A percentile compares a stretch with the other conserved stretches of the same genome.
Conservation (phyloP, 2,797 vertebrate species). For the Xyrichtys novacula region DNA sequence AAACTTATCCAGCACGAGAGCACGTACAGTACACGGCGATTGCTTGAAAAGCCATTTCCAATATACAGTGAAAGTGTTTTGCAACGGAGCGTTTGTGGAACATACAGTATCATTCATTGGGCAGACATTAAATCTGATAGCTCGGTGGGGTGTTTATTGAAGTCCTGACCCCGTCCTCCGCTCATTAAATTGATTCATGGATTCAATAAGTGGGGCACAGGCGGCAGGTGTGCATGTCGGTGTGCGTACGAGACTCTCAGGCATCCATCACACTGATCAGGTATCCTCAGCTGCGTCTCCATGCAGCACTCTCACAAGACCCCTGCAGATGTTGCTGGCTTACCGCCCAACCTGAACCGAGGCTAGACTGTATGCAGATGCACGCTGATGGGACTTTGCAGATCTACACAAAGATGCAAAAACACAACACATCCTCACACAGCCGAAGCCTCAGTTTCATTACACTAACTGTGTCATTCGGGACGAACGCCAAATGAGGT, state of each 20-base stretch:
- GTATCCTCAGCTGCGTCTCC: slow-evolving; percentile 69
- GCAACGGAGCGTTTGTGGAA: slow-evolving; percentile 49
- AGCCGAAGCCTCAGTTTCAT: slow-evolving; percentile 31
- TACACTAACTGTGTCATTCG: slow-evolving; percentile 23
- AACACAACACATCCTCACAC: slow-evolving; percentile 5
- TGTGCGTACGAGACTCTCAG: slow-evolving; percentile 59
- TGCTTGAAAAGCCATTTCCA: slow-evolving; percentile 39
- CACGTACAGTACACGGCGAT: slow-evolving; percentile 11
- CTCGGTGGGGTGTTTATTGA: slow-evolving; percentile 83
- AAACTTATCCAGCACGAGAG: slow-evolving; percentile 19
- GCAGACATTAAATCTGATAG: slow-evolving; percentile 71
- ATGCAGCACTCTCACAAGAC: slow-evolving; percentile 58
- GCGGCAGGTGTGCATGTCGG: slow-evolving; percentile 79
- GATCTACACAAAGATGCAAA: slow-evolving; percentile 5
- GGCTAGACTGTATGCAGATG: slow-evolving; percentile 10
- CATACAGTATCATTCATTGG: slow-evolving; percentile 71
- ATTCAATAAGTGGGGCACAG: slow-evolving; percentile 84
- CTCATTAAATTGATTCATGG: slow-evolving; percentile 91
- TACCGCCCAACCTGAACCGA: slow-evolving; percentile 54
- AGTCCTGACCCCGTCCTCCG: slow-evolving; percentile 83
- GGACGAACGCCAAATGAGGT: slow-evolving; percentile 57
- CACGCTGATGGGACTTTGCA: neutral
- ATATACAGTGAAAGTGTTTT: slow-evolving; percentile 45
- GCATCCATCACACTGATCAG: slow-evolving; percentile 82
- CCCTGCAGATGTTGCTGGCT: slow-evolving; percentile 71